A percentile compares a stretch with the other conserved stretches of the same genome.
These are phyloP conservation scores for Drosophila micromelanica DNA, from an alignment of 1,140 invertebrate species.

Conservation along the genomic window DNA sequence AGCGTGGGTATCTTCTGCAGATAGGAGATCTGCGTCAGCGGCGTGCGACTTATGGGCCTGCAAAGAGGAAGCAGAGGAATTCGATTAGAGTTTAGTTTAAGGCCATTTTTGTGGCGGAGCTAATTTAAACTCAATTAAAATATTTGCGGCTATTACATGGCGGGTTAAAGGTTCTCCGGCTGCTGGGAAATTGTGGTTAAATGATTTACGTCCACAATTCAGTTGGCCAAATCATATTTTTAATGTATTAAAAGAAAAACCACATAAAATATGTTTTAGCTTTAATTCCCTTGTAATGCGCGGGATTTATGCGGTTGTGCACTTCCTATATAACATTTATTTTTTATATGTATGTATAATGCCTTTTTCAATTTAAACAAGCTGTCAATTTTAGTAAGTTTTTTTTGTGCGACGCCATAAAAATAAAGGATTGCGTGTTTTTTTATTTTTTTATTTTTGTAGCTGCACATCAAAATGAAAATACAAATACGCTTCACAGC, in stretches of 20 bases:
- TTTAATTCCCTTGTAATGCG: slow-evolving; percentile 65
- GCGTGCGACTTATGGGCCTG: slow-evolving; percentile 86
- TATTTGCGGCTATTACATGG: slow-evolving; percentile 36
- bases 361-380: slow-evolving; percentile 46
- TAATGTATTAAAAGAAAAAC: slow-evolving; percentile 64
- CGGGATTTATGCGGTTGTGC: slow-evolving; percentile 71
- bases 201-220: slow-evolving; percentile 35
- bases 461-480: slow-evolving; percentile 73
- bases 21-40: slow-evolving; percentile 81
- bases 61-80: slow-evolving; percentile 65
- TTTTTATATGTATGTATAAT: slow-evolving; percentile 2
- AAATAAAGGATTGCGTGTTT: slow-evolving; percentile 16
- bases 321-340: slow-evolving; percentile 54
- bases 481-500: slow-evolving; percentile 72
- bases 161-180: slow-evolving; percentile 51
- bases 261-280: slow-evolving; percentile 54
- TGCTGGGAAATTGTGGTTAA: slow-evolving; percentile 39
- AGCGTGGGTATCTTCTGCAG: slow-evolving; percentile 82
- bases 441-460: slow-evolving; percentile 18
- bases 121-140: slow-evolving; percentile 82
- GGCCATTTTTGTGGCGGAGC: slow-evolving; percentile 51
- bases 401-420: slow-evolving; percentile 45
- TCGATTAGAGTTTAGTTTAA: slow-evolving; percentile 22
- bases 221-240: slow-evolving; percentile 63
- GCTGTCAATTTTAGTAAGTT: slow-evolving; percentile 78